Conservation (phyloP, 2,113 vertebrate genomes). For the Calidris pygmaea region DNA sequence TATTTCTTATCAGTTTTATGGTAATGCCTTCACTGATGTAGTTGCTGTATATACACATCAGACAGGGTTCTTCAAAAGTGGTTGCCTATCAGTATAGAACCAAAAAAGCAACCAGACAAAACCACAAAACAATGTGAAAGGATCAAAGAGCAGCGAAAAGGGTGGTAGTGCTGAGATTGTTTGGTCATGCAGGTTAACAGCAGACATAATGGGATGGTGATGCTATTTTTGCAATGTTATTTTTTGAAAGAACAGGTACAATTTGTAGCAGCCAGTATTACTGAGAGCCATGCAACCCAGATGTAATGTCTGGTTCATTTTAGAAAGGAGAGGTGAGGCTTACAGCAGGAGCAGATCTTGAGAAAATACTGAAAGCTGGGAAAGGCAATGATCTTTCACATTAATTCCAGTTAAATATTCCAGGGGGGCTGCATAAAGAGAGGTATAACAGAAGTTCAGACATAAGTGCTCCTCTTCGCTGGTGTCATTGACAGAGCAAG, state of each 20-base stretch:
- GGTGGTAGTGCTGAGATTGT: neutral
- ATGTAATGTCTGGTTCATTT: neutral
- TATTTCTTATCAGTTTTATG: conserved; percentile 56
- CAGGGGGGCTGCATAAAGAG: neutral
- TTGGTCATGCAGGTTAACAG: neutral
- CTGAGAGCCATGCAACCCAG: neutral
- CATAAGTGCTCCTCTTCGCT: neutral
- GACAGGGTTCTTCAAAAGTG: neutral
- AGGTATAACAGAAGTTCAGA: conserved; percentile 4
- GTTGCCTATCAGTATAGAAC: neutral
- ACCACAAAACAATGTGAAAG: neutral
- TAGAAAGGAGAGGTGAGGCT: neutral
- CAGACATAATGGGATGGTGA: neutral
- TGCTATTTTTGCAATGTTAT: neutral
- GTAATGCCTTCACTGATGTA: conserved; percentile 27
- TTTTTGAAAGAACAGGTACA: neutral
- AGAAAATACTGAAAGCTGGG: neutral
- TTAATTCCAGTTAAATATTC: conserved; percentile 37
- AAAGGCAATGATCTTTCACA: neutral
- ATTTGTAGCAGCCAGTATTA: neutral
- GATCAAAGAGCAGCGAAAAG: neutral
- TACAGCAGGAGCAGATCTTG: neutral
- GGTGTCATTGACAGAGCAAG: neutral
- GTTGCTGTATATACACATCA: neutral
- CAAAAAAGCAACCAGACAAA: neutral